A percentile compares a stretch with the other conserved stretches of the same genome.
Evolutionary conservation across 2,888 invertebrate species (phyloP).

Genomic region (Drosophila neonasuta): DNA sequence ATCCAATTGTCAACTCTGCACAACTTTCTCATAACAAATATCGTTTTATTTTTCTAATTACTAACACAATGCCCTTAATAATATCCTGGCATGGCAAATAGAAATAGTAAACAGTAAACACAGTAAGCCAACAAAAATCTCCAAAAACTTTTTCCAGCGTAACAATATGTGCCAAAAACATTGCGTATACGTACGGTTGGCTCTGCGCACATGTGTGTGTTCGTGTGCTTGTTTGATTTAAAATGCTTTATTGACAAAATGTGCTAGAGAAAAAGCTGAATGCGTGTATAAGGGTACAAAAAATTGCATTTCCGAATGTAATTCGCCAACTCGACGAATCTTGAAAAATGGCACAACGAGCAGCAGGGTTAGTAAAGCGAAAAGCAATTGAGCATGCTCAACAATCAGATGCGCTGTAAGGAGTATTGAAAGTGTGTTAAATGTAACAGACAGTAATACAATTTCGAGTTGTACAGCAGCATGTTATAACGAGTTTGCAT

Average conservation of each 20-base stretch:
- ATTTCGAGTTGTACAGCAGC: too few relatives aligned
- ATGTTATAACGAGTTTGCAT: background rate
- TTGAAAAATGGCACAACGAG: conserved; percentile 22
- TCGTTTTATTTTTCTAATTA: conserved; percentile 61
- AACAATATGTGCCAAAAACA: conserved; percentile 40
- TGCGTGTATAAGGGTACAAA: conserved; percentile 10
- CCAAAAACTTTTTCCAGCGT: conserved; percentile 2
- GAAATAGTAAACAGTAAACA: conserved; percentile 10
- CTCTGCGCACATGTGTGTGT: conserved; percentile 1
- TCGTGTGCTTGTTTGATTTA: conserved; percentile 41
- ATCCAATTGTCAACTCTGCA: conserved; percentile 63
- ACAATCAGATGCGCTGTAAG: background rate
- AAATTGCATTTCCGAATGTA: conserved; percentile 65
- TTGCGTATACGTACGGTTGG: conserved; percentile 12
- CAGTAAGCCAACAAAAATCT: background rate
- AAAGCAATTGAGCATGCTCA: background rate
- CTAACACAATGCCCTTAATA: conserved; percentile 62
- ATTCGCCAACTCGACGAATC: conserved; percentile 70
- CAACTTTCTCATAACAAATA: conserved; percentile 41
- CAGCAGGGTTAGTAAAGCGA: conserved; percentile 14
- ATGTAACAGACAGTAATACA: too few relatives aligned
- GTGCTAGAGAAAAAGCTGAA: conserved; percentile 15
- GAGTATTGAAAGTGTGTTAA: background rate
- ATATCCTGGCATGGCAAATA: conserved; percentile 36
- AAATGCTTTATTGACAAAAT: conserved; percentile 69